A percentile compares a stretch with the other conserved stretches of the same genome.
These are phyloP conservation scores for Lithobates sylvaticus DNA, from an alignment of 2,797 vertebrate species.

Conservation along the genomic window DNA sequence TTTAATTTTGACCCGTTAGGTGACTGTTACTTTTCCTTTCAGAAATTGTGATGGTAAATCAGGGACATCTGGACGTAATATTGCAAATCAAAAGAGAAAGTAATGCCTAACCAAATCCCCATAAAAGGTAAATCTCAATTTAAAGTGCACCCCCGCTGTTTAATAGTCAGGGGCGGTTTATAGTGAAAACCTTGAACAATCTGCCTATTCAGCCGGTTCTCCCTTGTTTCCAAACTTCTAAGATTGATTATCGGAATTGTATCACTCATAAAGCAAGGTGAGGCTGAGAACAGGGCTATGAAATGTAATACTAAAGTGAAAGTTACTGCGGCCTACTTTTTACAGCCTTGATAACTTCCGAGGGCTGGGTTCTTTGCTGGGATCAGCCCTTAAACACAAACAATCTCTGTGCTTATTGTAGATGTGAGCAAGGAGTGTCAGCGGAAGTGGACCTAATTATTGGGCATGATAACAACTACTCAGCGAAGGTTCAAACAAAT, in stretches of 20 bases:
- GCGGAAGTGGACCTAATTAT: slow-evolving; percentile 57
- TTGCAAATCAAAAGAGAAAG: slow-evolving; percentile 61
- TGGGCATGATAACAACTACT: slow-evolving; percentile 32
- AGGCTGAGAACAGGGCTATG: slow-evolving; percentile 30
- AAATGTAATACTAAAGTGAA: slow-evolving; percentile 33
- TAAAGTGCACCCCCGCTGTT: slow-evolving; percentile 57
- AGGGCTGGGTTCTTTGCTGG: slow-evolving; percentile 21
- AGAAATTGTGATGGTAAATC: slow-evolving; percentile 61
- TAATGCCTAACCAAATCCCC: slow-evolving; percentile 59
- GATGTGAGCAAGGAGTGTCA: slow-evolving; percentile 43
- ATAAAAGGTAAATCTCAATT: slow-evolving; percentile 62
- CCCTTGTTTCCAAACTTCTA: slow-evolving; percentile 14
- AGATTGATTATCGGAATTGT: slow-evolving; percentile 49
- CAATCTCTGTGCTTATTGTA: slow-evolving; percentile 20
- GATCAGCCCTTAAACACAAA: slow-evolving; percentile 53
- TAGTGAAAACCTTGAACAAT: slow-evolving; percentile 54
- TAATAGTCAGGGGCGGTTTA: slow-evolving; percentile 52
- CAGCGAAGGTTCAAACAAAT: slow-evolving; percentile 53
- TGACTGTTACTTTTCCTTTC: slow-evolving; percentile 60
- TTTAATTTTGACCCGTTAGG: slow-evolving; percentile 58
- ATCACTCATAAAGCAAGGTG: slow-evolving; percentile 37
- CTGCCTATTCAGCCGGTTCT: slow-evolving; percentile 52
- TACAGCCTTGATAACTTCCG: slow-evolving; percentile 47
- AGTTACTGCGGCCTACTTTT: slow-evolving; percentile 39
- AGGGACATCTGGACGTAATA: slow-evolving; percentile 61